Percentiles rank a stretch among this genome's conserved stretches.
These are phyloP conservation scores for Hermaeophaga mercurialis DNA, from an alignment of 2,888 invertebrate species.

Conservation along the genomic window DNA sequence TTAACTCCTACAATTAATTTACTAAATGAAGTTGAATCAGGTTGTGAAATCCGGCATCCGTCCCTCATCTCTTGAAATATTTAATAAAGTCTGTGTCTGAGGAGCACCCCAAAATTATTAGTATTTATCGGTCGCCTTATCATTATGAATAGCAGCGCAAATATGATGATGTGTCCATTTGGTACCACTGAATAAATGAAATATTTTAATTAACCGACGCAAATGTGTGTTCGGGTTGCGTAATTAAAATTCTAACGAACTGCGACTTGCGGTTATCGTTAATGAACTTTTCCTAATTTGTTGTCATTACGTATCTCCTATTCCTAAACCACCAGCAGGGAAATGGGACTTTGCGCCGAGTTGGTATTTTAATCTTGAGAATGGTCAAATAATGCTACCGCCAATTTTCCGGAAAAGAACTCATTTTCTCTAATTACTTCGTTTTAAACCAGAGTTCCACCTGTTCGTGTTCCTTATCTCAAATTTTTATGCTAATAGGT, in stretches of 20 bases:
- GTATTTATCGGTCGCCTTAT: conserved; percentile 24
- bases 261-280: conserved; percentile 50
- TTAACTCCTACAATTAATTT: conserved; percentile 25
- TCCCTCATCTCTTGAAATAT: conserved; percentile 28
- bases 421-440: conserved; percentile 18
- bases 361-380: conserved; percentile 26
- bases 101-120: conserved; percentile 16
- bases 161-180: conserved; percentile 40
- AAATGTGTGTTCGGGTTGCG: conserved; percentile 47
- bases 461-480: conserved; percentile 16
- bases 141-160: conserved; percentile 20
- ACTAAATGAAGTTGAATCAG: conserved; percentile 24
- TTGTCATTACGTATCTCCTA: conserved; percentile 27
- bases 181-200: conserved; percentile 45
- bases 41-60: conserved; percentile 16
- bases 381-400: conserved; percentile 21
- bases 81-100: conserved; percentile 27
- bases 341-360: conserved; percentile 21
- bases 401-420: conserved; percentile 25
- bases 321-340: conserved; percentile 16
- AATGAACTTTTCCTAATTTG: conserved; percentile 54
- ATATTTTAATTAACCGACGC: conserved; percentile 52
- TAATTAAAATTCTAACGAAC: conserved; percentile 53
- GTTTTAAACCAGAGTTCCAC: conserved; percentile 9
- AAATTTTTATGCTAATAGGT: conserved; percentile 7